phyloP scores from a whole-genome alignment of 1,140 invertebrate species.

The Drosophila kikkawai region DNA sequence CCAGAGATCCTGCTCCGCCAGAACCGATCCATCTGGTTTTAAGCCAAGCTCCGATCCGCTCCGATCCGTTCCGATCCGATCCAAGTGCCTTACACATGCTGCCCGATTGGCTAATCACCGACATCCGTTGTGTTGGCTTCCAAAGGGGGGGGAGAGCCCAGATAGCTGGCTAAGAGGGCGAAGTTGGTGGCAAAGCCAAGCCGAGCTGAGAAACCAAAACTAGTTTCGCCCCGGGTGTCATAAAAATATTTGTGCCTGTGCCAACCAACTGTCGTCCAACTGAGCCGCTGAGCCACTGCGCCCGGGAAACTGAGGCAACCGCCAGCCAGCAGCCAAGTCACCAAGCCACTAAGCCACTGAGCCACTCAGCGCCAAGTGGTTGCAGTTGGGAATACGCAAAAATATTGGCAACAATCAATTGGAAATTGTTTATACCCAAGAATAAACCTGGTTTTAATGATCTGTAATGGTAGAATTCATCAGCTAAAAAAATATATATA shows the following conservation, averaged over 20 bases:
- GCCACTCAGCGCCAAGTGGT: slow-evolving; percentile 33
- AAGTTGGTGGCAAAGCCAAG: background rate
- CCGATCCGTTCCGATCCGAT: slow-evolving; percentile 7
- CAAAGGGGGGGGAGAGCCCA: background rate
- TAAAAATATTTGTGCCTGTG: slow-evolving; percentile 67
- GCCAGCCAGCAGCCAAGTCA: background rate
- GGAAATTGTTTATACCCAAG: background rate
- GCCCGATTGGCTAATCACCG: slow-evolving; percentile 68
- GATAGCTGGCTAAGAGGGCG: slow-evolving; percentile 1
- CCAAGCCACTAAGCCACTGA: slow-evolving; percentile 12
- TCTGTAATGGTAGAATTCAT: background rate
- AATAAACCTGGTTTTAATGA: background rate
- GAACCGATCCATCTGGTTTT: slow-evolving; percentile 51
- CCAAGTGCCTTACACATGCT: slow-evolving; percentile 31
- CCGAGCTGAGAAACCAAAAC: slow-evolving; percentile 34
- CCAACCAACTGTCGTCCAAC: slow-evolving; percentile 25
- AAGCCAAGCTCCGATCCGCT: slow-evolving; percentile 1
- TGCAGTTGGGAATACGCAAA: slow-evolving; percentile 18
- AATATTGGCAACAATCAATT: slow-evolving; percentile 8
- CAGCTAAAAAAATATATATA: too few relatives aligned
- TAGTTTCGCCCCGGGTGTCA: slow-evolving; percentile 57
- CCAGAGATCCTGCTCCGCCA: slow-evolving; percentile 36
- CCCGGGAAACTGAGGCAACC: slow-evolving; percentile 24
- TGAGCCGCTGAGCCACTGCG: slow-evolving; percentile 37
- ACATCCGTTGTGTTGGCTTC: slow-evolving; percentile 47